A percentile compares a stretch with the other conserved stretches of the same genome.
These are phyloP conservation scores for Mesoligia furuncula DNA, from an alignment of 2,888 invertebrate genomes.

Conservation along the genomic window DNA sequence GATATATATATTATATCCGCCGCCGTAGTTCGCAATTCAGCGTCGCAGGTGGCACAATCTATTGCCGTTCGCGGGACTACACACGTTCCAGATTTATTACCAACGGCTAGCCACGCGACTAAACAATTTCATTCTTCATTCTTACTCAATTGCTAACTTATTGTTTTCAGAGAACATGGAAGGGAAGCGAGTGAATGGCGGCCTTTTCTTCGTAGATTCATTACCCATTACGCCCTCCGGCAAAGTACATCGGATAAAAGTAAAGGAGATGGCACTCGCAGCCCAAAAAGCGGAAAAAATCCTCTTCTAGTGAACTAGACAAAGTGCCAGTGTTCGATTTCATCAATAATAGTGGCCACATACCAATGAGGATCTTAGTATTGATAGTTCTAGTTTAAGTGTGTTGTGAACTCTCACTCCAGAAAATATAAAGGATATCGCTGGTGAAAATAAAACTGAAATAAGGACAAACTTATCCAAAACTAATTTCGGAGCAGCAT, in stretches of 20 bases:
- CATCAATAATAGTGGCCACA: conserved; percentile 26
- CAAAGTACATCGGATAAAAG: conserved; percentile 72
- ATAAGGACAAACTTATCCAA: conserved; percentile 20
- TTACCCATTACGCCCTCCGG: conserved; percentile 74
- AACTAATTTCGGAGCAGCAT: neutral
- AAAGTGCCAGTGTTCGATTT: conserved; percentile 26
- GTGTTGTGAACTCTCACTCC: conserved; percentile 28
- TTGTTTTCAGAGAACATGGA: conserved; percentile 69
- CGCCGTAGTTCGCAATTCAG: conserved; percentile 28
- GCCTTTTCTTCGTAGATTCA: conserved; percentile 72
- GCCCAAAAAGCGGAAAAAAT: conserved; percentile 66
- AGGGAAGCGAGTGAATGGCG: conserved; percentile 70
- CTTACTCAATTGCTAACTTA: conserved; percentile 52
- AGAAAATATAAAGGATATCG: neutral
- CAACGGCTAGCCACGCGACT: conserved; percentile 29
- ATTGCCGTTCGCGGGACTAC: conserved; percentile 32
- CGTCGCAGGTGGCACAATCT: conserved; percentile 42
- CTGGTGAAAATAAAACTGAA: conserved; percentile 10
- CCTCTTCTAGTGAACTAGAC: conserved; percentile 49
- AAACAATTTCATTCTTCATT: conserved; percentile 42
- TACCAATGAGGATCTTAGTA: conserved; percentile 39
- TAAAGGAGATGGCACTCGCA: conserved; percentile 69
- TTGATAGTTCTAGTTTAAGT: conserved; percentile 30
- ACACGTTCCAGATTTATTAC: conserved; percentile 53
- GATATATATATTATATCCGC: conserved; percentile 19